phyloP scores from a whole-genome alignment of 1,140 invertebrate species.

The Octopus sinensis region DNA sequence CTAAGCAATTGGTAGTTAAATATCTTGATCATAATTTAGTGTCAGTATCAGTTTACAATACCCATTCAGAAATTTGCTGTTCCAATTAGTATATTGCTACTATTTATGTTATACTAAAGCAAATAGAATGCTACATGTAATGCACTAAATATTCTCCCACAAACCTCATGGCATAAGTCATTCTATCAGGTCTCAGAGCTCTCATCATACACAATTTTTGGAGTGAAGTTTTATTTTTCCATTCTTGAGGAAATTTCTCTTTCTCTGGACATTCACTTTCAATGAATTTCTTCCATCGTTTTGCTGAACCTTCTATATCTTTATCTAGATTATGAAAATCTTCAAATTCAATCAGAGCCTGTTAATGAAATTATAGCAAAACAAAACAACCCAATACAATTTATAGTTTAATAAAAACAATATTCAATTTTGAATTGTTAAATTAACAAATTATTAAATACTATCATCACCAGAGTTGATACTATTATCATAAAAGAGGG shows the following conservation, averaged over 20 bases:
- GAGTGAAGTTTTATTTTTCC: constrained; percentile 88
- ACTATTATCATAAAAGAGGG: too few species aligned
- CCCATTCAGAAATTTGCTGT: too few species aligned
- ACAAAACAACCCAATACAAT: not conserved
- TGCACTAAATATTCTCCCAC: too few species aligned
- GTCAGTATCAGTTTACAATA: too few species aligned
- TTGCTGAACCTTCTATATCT: constrained; percentile 87
- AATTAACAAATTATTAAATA: not conserved
- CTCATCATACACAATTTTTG: constrained; percentile 88
- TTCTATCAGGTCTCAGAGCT: constrained; percentile 84
- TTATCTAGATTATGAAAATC: constrained; percentile 88
- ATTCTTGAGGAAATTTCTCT: constrained; percentile 92
- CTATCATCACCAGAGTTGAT: too few species aligned
- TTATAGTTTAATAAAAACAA: not conserved
- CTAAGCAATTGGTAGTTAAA: too few species aligned
- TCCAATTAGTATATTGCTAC: too few species aligned
- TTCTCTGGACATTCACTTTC: constrained; percentile 87
- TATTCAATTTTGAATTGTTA: not conserved
- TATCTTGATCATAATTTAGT: too few species aligned
- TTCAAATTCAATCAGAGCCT: constrained; percentile 71
- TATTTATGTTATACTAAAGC: too few species aligned
- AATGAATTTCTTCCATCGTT: constrained; percentile 89
- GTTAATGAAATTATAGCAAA: not conserved
- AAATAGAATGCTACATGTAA: too few species aligned
- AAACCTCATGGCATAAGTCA: constrained; percentile 73